phyloP scores from a whole-genome alignment of 2,888 invertebrate genomes.

The Eupithecia exiguata region DNA sequence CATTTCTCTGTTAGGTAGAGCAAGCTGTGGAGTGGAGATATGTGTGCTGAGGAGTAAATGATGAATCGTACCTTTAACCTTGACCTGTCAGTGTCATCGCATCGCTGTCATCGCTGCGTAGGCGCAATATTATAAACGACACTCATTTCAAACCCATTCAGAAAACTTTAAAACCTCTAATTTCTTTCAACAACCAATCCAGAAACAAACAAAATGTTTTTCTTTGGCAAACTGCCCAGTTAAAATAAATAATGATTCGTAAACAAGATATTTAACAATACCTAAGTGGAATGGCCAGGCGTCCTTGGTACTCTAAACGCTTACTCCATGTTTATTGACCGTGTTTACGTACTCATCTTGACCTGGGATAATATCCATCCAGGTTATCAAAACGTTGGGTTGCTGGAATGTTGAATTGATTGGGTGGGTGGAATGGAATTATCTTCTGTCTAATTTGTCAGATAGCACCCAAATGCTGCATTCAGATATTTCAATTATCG shows the following conservation, averaged over 20 bases:
- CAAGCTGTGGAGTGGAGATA: too few species aligned
- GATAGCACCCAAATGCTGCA: not conserved
- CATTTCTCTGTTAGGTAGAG: too few species aligned
- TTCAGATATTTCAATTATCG: too few species aligned
- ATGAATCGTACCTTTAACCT: not conserved
- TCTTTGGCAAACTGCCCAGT: constrained; percentile 32
- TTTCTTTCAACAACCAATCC: constrained; percentile 6
- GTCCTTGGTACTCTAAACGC: not conserved
- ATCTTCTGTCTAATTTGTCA: not conserved
- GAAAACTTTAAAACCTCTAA: constrained; percentile 1
- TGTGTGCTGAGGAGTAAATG: not conserved
- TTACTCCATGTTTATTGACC: constrained; percentile 4
- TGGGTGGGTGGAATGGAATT: not conserved
- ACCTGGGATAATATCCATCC: not conserved
- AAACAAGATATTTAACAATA: constrained; percentile 5
- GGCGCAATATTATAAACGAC: not conserved
- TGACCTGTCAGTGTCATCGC: not conserved
- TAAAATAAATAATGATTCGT: constrained; percentile 11
- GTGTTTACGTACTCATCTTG: not conserved
- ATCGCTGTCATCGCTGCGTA: not conserved
- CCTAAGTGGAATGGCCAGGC: not conserved
- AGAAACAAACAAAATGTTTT: constrained; percentile 14
- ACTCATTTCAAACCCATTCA: not conserved
- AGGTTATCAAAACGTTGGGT: not conserved
- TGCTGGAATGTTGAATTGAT: not conserved